Evolutionary conservation across 2,888 invertebrate genomes (phyloP).

Genomic region (Mythimna lalbum): DNA sequence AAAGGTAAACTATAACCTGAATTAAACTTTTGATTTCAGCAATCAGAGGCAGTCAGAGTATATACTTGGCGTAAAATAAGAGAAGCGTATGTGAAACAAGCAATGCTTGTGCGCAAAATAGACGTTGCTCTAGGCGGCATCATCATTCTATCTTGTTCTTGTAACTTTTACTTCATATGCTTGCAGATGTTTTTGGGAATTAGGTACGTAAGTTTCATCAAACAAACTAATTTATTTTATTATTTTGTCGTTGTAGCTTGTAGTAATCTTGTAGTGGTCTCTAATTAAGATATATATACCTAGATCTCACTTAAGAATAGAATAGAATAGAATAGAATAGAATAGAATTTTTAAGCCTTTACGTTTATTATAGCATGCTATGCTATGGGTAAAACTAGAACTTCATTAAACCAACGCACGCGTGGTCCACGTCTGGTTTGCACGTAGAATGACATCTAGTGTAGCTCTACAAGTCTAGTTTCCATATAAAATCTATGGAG

Average conservation of each 20-base stretch:
- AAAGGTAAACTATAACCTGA: neutral
- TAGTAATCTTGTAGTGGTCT: no score
- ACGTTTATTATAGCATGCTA: no score
- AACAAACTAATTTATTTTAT: neutral
- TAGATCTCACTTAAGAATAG: no score
- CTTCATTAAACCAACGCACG: no score
- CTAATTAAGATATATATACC: no score
- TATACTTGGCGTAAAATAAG: constrained; percentile 91
- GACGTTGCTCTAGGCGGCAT: constrained; percentile 91
- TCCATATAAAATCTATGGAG: no score
- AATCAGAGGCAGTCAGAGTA: constrained; percentile 65
- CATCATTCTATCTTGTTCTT: constrained; percentile 92
- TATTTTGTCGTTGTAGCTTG: neutral
- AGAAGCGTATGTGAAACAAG: constrained; percentile 92
- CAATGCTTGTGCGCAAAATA: constrained; percentile 89
- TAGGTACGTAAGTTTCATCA: constrained; percentile 88
- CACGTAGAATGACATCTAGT: no score
- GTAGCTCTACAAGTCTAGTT: no score
- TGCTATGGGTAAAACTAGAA: no score
- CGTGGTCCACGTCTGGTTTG: no score
- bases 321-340: no score
- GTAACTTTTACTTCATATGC: constrained; percentile 93
- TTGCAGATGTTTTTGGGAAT: constrained; percentile 93
- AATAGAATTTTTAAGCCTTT: no score
- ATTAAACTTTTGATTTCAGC: constrained; percentile 60